Evolutionary conservation across 2,888 invertebrate genomes (phyloP).

Genomic region (Caenorhabditis macrosperma): DNA sequence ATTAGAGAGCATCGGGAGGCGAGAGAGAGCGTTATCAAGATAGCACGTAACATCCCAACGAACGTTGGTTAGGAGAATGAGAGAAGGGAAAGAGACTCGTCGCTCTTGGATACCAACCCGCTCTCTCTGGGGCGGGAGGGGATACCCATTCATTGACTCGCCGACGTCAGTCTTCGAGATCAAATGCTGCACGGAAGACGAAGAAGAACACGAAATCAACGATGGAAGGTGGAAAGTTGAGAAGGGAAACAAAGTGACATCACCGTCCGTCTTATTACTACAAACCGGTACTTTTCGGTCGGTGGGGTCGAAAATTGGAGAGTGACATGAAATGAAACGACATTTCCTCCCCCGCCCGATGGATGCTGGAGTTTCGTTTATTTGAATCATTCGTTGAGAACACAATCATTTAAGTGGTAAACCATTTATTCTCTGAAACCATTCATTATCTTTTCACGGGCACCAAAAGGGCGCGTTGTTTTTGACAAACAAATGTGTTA

Average conservation of each 20-base stretch:
- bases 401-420: not conserved
- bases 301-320: constrained; percentile 10
- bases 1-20: too few species aligned
- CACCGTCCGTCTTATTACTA: constrained; percentile 20
- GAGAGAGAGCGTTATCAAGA: too few species aligned
- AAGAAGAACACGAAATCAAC: constrained; percentile 23
- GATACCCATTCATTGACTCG: constrained; percentile 21
- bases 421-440: too few species aligned
- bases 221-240: constrained; percentile 47
- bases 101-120: not conserved
- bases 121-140: not conserved
- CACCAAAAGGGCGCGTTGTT: too few species aligned
- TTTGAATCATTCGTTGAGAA: not conserved
- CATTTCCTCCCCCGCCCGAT: too few species aligned
- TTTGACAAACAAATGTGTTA: too few species aligned
- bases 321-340: constrained; percentile 17
- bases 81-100: not conserved
- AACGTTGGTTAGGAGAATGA: not conserved
- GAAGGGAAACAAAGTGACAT: constrained; percentile 22
- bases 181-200: constrained; percentile 36
- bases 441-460: too few species aligned
- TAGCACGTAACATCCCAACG: not conserved
- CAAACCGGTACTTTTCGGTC: constrained; percentile 49
- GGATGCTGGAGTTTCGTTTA: too few species aligned
- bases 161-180: constrained; percentile 37